Conservation (phyloP, 2,113 vertebrate genomes). For the Panthera uncia region DNA sequence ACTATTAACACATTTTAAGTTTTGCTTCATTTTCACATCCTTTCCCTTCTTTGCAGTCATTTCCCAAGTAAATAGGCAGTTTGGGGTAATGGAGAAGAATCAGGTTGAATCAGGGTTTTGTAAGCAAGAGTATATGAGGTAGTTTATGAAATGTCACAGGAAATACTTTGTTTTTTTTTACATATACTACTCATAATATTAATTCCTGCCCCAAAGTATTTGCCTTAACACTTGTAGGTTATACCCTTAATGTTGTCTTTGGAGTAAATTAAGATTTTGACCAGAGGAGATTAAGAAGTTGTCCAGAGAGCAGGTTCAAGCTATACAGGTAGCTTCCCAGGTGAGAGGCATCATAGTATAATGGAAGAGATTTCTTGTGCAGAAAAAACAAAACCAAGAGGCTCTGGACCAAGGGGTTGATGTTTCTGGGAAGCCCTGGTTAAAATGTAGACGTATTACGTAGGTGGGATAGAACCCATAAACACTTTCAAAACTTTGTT, state of each 20-base stretch:
- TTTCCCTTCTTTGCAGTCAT: background rate
- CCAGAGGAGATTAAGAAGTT: background rate
- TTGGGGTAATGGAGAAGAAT: background rate
- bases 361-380: background rate
- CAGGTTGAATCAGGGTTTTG: background rate
- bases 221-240: background rate
- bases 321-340: background rate
- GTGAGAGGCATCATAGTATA: background rate
- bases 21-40: background rate
- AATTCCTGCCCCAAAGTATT: background rate
- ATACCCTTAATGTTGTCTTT: background rate
- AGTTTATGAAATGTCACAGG: background rate
- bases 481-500: background rate
- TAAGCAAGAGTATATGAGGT: background rate
- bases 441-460: background rate
- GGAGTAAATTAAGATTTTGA: background rate
- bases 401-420: background rate
- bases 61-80: background rate
- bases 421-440: background rate
- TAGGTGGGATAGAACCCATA: background rate
- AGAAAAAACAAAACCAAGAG: slow-evolving; percentile 28
- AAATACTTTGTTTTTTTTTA: background rate
- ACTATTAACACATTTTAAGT: background rate
- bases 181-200: background rate
- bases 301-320: background rate